Percentiles rank a stretch among this genome's conserved stretches.
Evolutionary conservation across 2,113 vertebrate genomes (phyloP).

Genomic region (Chlorodrepanis virens): DNA sequence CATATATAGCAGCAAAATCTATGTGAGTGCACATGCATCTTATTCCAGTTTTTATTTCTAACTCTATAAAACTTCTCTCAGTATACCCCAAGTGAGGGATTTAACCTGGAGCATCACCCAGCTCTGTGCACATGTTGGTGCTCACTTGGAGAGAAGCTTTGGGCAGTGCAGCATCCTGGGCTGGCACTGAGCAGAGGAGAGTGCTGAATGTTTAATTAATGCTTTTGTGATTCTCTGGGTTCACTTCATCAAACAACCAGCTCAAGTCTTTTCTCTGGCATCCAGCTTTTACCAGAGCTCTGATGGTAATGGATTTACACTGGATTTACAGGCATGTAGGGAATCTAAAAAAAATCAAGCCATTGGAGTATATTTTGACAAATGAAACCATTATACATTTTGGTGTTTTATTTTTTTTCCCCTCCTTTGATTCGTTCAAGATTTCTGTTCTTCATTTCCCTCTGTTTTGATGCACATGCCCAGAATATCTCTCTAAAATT

Average conservation of each 20-base stretch:
- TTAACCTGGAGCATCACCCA: background rate
- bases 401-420: background rate
- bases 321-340: background rate
- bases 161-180: background rate
- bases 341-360: background rate
- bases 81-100: background rate
- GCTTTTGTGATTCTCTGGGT: background rate
- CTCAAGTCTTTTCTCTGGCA: background rate
- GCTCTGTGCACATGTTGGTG: rapidly evolving
- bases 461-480: background rate
- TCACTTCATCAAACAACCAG: background rate
- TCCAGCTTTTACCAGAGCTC: background rate
- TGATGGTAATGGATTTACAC: background rate
- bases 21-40: background rate
- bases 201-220: background rate
- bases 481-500: background rate
- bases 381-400: background rate
- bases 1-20: background rate
- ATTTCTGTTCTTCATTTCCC: conserved; percentile 5
- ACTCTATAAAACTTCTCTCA: background rate
- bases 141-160: background rate
- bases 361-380: background rate
- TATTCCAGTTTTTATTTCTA: background rate
- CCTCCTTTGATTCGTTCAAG: background rate
- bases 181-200: background rate